These are phyloP conservation scores for Parnassius glacialis DNA, from an alignment of 2,888 invertebrate genomes.

Conservation along the genomic window DNA sequence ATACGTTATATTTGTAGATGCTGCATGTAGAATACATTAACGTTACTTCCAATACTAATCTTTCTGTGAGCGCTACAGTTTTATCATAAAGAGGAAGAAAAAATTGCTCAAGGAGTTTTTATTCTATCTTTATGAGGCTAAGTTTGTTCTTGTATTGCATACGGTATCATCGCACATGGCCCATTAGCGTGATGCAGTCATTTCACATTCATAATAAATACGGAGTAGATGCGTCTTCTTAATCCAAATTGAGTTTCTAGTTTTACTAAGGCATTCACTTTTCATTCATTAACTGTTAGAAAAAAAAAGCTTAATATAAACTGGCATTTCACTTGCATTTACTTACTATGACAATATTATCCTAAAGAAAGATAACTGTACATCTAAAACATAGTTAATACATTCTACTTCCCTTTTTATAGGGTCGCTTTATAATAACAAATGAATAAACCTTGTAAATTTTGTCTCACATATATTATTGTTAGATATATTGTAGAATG, in stretches of 20 bases:
- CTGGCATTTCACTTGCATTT: not conserved
- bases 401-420: too few species aligned
- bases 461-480: not conserved
- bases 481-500: not conserved
- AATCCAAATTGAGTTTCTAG: constrained; percentile 21
- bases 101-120: constrained; percentile 14
- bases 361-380: too few species aligned
- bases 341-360: too few species aligned
- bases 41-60: constrained; percentile 49
- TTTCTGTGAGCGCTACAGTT: constrained; percentile 53
- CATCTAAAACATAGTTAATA: too few species aligned
- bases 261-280: constrained; percentile 22
- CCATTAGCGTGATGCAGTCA: constrained; percentile 34
- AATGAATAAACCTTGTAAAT: not conserved
- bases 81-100: constrained; percentile 47
- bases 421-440: too few species aligned
- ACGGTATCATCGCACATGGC: constrained; percentile 35
- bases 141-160: constrained; percentile 10
- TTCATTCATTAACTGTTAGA: constrained; percentile 24
- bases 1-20: constrained; percentile 64
- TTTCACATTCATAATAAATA: constrained; percentile 14
- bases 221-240: constrained; percentile 14
- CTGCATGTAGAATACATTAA: constrained; percentile 67
- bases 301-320: constrained; percentile 16
- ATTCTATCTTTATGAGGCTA: constrained; percentile 7